Evolutionary conservation across 2,888 invertebrate species (phyloP), one percentile per base, ranked within the genome.

Genomic region (Helobdella robusta): DNA sequence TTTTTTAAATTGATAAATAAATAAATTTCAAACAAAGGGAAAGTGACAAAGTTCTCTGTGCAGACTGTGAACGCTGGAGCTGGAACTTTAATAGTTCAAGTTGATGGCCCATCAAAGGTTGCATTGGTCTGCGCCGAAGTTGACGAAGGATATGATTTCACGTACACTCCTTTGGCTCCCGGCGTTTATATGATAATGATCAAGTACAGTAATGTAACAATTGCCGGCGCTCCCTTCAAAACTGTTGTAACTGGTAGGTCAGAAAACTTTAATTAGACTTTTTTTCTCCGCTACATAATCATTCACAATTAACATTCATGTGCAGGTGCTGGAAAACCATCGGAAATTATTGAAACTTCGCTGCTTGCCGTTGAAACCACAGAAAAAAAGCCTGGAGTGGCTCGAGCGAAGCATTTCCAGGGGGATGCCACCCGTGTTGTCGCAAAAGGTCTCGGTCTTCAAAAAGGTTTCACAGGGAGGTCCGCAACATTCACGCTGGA

Each of bases 101-200:
- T 95, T 72, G 94, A 95, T 74, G 97, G 97, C 1, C 95, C 95
- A 0, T 91, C 92, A 69, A 91, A 94, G 78, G 92, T 91, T 0
- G 80, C 81, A 2, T 76, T 97, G 88, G 93, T 93, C 79, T 94
- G 93, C 76, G 91, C 92, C 30, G 95, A 95, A 80, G 89, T 93
- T 1, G 93, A 94, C 74, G 93, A 94, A 76, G 95, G 95, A 0
- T 95, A 95, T 82, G 95, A 95, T 84, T 93, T 94, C 68, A 86
- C 91, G 72, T 97, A 93, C 83, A 94, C 94, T 15, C 94, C 95
- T 0, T 82, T 94, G 70, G 86, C 91, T 46, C 91, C 94, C 30
- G 95, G 97, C 58, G 91, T 92, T 80, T 95, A 97, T 80, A 92
- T 89, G 81, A 85, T 93, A 82, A 91, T 91, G 76, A 84, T 97